Evolutionary conservation across 2,113 vertebrate species (phyloP), one percentile per base, ranked within the genome.

Genomic region (Carettochelys insculpta): DNA sequence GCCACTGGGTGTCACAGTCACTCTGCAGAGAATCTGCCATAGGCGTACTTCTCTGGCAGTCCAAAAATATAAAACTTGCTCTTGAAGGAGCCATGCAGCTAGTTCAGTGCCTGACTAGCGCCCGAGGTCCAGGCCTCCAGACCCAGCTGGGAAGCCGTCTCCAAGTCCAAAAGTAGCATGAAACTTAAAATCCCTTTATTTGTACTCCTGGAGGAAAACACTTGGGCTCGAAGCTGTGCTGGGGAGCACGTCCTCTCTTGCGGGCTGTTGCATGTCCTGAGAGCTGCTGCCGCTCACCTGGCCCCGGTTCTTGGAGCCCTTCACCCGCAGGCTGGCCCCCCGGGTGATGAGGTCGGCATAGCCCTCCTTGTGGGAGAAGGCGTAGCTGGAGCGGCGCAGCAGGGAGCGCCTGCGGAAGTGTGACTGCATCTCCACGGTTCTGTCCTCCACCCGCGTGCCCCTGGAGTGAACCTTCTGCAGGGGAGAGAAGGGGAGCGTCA

Each of bases 281-380:
- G 8, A 7, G 31, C 58, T 61, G 58, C 6, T 16, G 6, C 3
- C 58, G 8, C 29, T 4, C 0, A 52, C 2, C 4, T 6, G 11
- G 56, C n/a, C 1, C 19, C 0, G 24, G 50, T 1, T 22, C 3
- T 1, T 24, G 53, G 50, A 43, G 27, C 4, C 45, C 51, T 93
- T n/a, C n/a, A 5, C 14, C 0, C 90, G 80, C 58, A 98, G 86
- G 4, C 94, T 97, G 5, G 94, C 95, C 45, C 98, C 98, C 0
- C 94, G 94, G 1, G 97, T 97, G 95, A 99, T 98, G 90, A 98
- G 97, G 12, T 96, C 85, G 0, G 97, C 98, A 0, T 98, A 97
- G 51, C 98, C 98, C 41, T 97, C 97, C 29, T 91, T 98, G 96
- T 99, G 98, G 19, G 98, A 98, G 96, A 99, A 97, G 41, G 98